Evolutionary conservation across 23 tunicate genomes (phyloP).

Genomic region (Styela clava): DNA sequence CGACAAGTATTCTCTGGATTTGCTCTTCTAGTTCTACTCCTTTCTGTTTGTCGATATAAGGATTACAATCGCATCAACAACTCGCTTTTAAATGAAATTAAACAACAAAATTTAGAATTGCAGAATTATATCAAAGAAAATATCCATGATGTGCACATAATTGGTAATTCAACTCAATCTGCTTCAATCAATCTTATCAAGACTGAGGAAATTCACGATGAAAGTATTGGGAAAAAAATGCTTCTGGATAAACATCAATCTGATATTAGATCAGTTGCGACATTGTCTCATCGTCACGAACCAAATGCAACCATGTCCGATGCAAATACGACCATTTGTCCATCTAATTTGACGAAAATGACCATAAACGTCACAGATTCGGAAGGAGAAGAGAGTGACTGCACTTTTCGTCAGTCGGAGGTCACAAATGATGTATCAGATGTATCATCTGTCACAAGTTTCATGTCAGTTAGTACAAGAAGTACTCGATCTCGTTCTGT

Average conservation of each 20-base stretch:
- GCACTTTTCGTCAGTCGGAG: constrained; percentile 19
- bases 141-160: background rate
- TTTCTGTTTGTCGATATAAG: constrained; percentile 56
- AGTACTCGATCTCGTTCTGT: constrained; percentile 32
- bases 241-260: constrained; percentile 16
- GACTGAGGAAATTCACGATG: background rate
- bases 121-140: constrained; percentile 43
- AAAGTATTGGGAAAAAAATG: constrained; percentile 3
- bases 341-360: background rate
- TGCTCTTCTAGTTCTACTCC: constrained; percentile 38
- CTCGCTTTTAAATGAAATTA: constrained; percentile 58
- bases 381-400: background rate
- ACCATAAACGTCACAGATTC: background rate
- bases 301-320: background rate
- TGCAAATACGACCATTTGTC: background rate
- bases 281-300: constrained; percentile 1
- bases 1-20: constrained; percentile 39
- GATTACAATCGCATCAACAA: constrained; percentile 80
- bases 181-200: background rate
- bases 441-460: constrained; percentile 27
- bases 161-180: background rate
- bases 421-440: background rate
- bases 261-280: background rate
- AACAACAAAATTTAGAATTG: constrained; percentile 61
- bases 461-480: constrained; percentile 8